Evolutionary conservation across 2,888 invertebrate species (phyloP).

Genomic region (Thysanoteuthis rhombus): DNA sequence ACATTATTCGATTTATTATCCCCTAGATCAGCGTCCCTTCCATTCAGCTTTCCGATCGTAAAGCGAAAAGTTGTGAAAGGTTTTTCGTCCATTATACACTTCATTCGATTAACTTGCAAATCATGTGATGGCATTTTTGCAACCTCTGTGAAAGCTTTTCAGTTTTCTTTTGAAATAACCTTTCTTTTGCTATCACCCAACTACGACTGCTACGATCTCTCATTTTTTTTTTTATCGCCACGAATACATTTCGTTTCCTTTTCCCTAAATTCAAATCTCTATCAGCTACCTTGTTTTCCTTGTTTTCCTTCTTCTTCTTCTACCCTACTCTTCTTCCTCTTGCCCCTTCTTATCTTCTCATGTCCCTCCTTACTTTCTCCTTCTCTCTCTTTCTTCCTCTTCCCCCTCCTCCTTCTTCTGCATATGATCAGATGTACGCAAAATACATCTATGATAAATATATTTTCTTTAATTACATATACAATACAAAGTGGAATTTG

Average conservation of each 20-base stretch:
- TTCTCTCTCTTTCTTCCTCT: neutral
- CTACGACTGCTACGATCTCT: neutral
- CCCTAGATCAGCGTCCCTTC: neutral
- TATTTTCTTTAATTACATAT: too few species aligned
- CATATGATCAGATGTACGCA: too few species aligned
- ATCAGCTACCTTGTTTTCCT: neutral
- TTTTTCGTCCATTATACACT: neutral
- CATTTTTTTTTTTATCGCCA: neutral
- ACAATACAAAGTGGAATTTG: too few species aligned
- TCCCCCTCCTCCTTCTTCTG: too few species aligned
- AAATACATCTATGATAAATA: too few species aligned
- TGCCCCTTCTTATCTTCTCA: accelerated
- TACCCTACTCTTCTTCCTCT: neutral
- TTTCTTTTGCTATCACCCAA: neutral
- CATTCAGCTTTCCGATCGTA: neutral
- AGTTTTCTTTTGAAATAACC: neutral
- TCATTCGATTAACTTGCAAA: neutral
- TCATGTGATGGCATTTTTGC: neutral
- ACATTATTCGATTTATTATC: neutral
- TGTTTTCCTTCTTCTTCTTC: neutral
- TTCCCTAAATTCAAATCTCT: neutral
- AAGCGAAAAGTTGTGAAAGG: neutral
- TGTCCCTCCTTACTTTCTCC: neutral
- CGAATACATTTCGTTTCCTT: neutral
- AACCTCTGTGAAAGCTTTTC: neutral